Evolutionary conservation across 1,140 invertebrate species (phyloP).

Genomic region (Drosophila ohnishii): DNA sequence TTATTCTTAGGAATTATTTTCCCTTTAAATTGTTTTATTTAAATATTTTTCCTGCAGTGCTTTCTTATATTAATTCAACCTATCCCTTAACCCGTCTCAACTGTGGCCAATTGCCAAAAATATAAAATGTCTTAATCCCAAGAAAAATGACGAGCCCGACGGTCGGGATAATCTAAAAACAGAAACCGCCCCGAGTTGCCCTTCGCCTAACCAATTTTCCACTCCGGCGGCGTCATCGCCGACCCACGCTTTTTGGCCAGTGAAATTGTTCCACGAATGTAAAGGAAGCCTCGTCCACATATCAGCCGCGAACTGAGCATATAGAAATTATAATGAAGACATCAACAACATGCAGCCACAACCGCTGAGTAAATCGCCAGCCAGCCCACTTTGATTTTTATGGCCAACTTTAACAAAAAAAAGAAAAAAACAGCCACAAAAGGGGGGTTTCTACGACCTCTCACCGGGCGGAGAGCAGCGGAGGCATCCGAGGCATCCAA

Average conservation of each 20-base stretch:
- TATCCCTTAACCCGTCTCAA: constrained; percentile 11
- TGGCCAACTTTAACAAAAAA: constrained; percentile 42
- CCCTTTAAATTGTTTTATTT: background rate
- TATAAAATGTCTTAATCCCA: constrained; percentile 52
- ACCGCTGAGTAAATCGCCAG: constrained; percentile 72
- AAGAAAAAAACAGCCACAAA: constrained; percentile 39
- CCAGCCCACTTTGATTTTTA: constrained; percentile 80
- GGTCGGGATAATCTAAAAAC: constrained; percentile 33
- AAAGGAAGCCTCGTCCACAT: constrained; percentile 29
- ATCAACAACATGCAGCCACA: constrained; percentile 63
- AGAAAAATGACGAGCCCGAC: constrained; percentile 51
- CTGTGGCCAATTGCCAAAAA: constrained; percentile 51
- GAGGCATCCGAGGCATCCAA: constrained; percentile 18
- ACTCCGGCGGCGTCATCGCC: constrained; percentile 15
- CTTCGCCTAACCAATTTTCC: constrained; percentile 70
- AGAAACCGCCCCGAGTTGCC: constrained; percentile 40
- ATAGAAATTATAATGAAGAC: constrained; percentile 80
- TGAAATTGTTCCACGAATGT: constrained; percentile 63
- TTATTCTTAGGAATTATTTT: too few relatives aligned
- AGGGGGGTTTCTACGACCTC: constrained; percentile 50
- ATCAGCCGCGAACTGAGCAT: constrained; percentile 54
- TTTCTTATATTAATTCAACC: background rate
- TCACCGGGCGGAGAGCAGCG: constrained; percentile 52
- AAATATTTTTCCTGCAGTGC: constrained; percentile 11
- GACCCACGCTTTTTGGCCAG: constrained; percentile 65